Percentiles rank a stretch among this genome's conserved stretches.
phyloP scores from a whole-genome alignment of 2,888 invertebrate genomes.

The Patella depressa region DNA sequence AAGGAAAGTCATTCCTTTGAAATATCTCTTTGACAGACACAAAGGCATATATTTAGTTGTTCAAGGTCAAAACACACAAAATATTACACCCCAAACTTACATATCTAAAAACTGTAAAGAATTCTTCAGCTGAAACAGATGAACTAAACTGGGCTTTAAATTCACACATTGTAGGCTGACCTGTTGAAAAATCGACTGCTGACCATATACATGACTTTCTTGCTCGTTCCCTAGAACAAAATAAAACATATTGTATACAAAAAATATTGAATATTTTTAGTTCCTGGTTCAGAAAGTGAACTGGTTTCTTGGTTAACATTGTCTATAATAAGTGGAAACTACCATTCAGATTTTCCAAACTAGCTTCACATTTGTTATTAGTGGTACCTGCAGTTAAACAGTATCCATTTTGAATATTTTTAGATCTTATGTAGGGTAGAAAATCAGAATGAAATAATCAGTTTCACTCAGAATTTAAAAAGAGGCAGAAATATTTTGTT shows the following conservation, averaged over 20 bases:
- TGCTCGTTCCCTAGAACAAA: slow-evolving; percentile 31
- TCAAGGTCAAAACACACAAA: neutral
- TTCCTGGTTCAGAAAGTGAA: too few species aligned
- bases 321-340: too few species aligned
- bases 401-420: too few species aligned
- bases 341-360: too few species aligned
- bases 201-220: slow-evolving; percentile 51
- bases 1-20: neutral
- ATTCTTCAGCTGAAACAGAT: slow-evolving; percentile 45
- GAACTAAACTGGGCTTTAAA: slow-evolving; percentile 56
- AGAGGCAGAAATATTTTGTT: neutral
- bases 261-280: too few species aligned
- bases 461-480: neutral
- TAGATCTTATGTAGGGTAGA: neutral
- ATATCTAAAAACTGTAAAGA: slow-evolving; percentile 39
- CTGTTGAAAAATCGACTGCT: slow-evolving; percentile 55
- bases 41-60: neutral
- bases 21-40: slow-evolving; percentile 1
- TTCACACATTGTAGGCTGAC: slow-evolving; percentile 50
- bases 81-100: slow-evolving; percentile 27
- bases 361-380: too few species aligned
- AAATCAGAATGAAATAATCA: neutral
- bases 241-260: neutral
- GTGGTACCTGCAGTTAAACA: too few species aligned
- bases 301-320: too few species aligned